Evolutionary conservation across 2,797 vertebrate species (phyloP).

Genomic region (Muscicapa striata): DNA sequence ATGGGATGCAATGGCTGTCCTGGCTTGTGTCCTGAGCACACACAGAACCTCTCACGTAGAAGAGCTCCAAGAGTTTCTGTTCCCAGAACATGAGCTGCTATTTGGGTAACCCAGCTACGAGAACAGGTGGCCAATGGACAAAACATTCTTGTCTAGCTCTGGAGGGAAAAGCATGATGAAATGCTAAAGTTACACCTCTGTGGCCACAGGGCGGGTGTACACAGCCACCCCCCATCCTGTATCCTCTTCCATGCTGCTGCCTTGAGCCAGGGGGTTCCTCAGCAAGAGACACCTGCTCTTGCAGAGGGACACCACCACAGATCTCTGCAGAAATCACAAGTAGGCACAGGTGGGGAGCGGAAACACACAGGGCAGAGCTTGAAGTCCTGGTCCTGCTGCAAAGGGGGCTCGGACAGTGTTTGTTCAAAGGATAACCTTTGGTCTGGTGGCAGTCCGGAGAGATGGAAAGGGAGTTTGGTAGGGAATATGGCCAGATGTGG

Average conservation of each 20-base stretch:
- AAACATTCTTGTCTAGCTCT: not conserved
- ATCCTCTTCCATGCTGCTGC: not conserved
- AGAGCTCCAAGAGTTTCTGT: not conserved
- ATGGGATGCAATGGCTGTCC: not conserved
- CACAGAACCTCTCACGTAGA: not conserved
- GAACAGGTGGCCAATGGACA: conserved; percentile 27
- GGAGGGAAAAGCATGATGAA: not conserved
- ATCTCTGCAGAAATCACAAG: not conserved
- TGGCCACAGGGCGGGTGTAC: not conserved
- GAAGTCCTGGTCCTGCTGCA: not conserved
- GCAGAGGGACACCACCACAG: not conserved
- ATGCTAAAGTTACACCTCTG: not conserved
- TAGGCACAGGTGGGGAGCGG: not conserved
- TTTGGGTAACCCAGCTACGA: not conserved
- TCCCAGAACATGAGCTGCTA: not conserved
- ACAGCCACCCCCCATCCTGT: not conserved
- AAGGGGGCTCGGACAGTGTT: not conserved
- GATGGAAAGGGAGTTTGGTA: not conserved
- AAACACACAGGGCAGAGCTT: not conserved
- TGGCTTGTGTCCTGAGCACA: not conserved
- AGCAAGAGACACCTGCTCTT: not conserved
- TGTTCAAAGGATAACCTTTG: not conserved
- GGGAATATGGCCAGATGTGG: not conserved
- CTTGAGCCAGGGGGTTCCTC: not conserved
- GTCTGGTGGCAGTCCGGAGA: not conserved